Percentiles rank a stretch among this genome's conserved stretches.
Evolutionary conservation across 2,113 vertebrate genomes (phyloP).

Genomic region (Apteryx owenii): DNA sequence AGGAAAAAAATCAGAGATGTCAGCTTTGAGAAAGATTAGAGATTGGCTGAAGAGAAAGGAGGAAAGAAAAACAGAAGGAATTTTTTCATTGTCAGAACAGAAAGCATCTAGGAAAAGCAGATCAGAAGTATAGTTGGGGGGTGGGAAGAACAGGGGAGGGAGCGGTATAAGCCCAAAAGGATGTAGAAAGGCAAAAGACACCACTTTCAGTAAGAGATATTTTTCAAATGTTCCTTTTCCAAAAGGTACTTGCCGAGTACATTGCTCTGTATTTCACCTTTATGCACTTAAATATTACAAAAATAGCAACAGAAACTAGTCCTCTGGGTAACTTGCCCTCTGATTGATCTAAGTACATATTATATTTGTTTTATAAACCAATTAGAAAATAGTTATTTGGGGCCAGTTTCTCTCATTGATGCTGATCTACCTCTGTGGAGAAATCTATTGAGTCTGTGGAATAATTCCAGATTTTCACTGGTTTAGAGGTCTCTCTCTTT

Average conservation of each 20-base stretch:
- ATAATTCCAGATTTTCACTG: background rate
- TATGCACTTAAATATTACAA: background rate
- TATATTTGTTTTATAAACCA: background rate
- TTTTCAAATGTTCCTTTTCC: background rate
- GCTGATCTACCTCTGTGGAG: background rate
- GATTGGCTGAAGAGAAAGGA: background rate
- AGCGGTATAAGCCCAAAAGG: accelerated
- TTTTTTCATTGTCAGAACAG: background rate
- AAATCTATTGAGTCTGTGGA: background rate
- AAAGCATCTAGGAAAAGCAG: background rate
- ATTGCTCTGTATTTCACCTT: background rate
- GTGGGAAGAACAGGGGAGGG: background rate
- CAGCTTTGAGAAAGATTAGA: background rate
- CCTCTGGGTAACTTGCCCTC: background rate
- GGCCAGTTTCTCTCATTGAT: background rate
- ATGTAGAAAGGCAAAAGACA: background rate
- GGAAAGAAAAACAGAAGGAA: background rate
- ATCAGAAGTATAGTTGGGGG: background rate
- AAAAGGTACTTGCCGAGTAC: background rate
- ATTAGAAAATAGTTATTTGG: background rate
- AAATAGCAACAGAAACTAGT: background rate
- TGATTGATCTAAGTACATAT: background rate
- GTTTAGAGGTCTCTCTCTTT: background rate
- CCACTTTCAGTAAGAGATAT: background rate
- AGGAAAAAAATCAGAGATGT: background rate